Evolutionary conservation across 2,888 invertebrate genomes (phyloP).

Genomic region (Diogma glabrata): DNA sequence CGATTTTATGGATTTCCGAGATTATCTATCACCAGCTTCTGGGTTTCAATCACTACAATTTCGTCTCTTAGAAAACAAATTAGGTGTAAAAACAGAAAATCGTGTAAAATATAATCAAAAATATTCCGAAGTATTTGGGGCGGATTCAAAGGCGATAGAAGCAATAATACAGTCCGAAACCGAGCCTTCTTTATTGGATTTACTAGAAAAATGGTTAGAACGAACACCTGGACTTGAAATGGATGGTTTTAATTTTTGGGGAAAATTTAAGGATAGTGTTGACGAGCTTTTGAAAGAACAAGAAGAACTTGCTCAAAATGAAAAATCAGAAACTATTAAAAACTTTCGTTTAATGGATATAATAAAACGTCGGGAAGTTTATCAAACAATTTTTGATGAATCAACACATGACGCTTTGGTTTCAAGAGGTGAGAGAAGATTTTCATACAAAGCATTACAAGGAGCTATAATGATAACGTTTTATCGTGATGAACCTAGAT

Average conservation of each 20-base stretch:
- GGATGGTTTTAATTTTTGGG: conserved; percentile 87
- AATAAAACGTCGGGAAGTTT: conserved; percentile 69
- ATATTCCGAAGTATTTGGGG: conserved; percentile 76
- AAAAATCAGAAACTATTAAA: conserved; percentile 48
- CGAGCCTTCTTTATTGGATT: conserved; percentile 71
- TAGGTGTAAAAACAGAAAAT: conserved; percentile 67
- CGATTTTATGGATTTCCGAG: conserved; percentile 96
- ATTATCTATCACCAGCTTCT: conserved; percentile 86
- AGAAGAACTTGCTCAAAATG: conserved; percentile 49
- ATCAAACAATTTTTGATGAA: conserved; percentile 81
- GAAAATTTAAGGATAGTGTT: conserved; percentile 69
- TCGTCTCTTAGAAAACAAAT: conserved; percentile 88
- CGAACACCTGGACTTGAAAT: conserved; percentile 84
- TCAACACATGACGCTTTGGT: conserved; percentile 72
- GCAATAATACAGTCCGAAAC: conserved; percentile 57
- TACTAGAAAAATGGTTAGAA: conserved; percentile 89
- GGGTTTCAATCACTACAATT: conserved; percentile 98
- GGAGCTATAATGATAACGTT: conserved; percentile 97
- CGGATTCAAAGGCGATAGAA: conserved; percentile 50
- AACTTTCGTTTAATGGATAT: conserved; percentile 59
- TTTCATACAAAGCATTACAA: conserved; percentile 84
- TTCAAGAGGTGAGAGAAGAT: conserved; percentile 58
- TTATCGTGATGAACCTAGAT: conserved; percentile 93
- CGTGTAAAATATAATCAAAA: conserved; percentile 90
- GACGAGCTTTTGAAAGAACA: conserved; percentile 59